Conservation (phyloP, 2,888 invertebrate species). For the Latrodectus elegans region DNA sequence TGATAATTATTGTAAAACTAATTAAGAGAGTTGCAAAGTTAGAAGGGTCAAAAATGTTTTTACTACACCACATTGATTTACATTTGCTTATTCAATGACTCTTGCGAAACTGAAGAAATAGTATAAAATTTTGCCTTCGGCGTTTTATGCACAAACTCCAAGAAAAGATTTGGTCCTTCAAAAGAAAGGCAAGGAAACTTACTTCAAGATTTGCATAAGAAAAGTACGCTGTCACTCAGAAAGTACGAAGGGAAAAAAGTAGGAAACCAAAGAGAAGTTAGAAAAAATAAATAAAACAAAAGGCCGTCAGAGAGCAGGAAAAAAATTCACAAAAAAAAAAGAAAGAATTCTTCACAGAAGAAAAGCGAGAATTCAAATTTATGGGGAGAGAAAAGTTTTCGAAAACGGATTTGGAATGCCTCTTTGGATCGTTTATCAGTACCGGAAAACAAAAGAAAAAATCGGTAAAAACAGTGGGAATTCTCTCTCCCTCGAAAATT, state of each 20-base stretch:
- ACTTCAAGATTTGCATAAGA: constrained; percentile 2
- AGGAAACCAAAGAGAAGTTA: constrained; percentile 1
- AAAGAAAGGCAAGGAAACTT: not conserved
- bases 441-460: constrained; percentile 14
- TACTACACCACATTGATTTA: no score
- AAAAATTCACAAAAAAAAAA: constrained; percentile 3
- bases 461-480: constrained; percentile 9
- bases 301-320: not conserved
- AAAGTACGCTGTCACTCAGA: not conserved
- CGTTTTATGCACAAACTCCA: not conserved
- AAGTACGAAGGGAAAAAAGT: not conserved
- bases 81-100: no score
- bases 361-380: constrained; percentile 39
- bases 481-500: not conserved
- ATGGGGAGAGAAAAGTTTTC: constrained; percentile 55
- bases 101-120: no score
- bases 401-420: constrained; percentile 55
- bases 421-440: constrained; percentile 43
- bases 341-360: constrained; percentile 3
- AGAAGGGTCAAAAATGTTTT: no score
- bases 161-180: not conserved
- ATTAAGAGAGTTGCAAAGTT: no score
- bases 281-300: not conserved
- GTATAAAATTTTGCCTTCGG: not conserved
- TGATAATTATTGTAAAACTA: no score